phyloP scores from a whole-genome alignment of 2,888 invertebrate genomes.

The Andricus curvator region DNA sequence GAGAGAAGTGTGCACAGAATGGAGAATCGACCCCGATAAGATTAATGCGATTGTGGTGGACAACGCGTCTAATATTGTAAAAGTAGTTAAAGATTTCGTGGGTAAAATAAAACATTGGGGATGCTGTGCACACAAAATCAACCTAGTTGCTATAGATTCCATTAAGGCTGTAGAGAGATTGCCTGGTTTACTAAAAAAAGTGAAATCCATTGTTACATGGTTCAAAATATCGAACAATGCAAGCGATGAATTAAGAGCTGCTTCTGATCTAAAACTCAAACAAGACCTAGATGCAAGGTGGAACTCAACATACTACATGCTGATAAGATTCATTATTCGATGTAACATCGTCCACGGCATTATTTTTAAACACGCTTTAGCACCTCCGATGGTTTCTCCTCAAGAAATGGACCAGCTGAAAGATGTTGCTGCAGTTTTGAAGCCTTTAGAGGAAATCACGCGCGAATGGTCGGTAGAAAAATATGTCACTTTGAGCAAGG shows the following conservation, averaged over 20 bases:
- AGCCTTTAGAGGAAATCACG: slow-evolving; percentile 53
- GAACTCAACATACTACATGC: too few relatives aligned
- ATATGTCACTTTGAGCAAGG: slow-evolving; percentile 64
- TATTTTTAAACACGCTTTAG: too few relatives aligned
- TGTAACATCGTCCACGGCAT: too few relatives aligned
- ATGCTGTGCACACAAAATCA: not conserved
- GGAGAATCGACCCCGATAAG: not conserved
- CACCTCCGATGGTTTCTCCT: slow-evolving; percentile 50
- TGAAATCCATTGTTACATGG: not conserved
- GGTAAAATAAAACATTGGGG: not conserved
- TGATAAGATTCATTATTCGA: too few relatives aligned
- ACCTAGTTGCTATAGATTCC: not conserved
- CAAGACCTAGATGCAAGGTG: too few relatives aligned
- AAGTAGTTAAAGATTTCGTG: not conserved
- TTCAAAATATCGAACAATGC: too few relatives aligned
- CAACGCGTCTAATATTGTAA: not conserved
- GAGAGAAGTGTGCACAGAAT: not conserved
- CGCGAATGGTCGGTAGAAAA: slow-evolving; percentile 62
- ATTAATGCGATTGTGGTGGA: not conserved
- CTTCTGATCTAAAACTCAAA: too few relatives aligned
- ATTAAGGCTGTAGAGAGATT: not conserved
- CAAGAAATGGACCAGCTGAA: slow-evolving; percentile 52
- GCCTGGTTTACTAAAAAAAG: not conserved
- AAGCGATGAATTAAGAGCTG: too few relatives aligned
- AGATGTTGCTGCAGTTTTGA: slow-evolving; percentile 47